phyloP scores from a whole-genome alignment of 2,888 invertebrate genomes.

The Diarsia mendica region DNA sequence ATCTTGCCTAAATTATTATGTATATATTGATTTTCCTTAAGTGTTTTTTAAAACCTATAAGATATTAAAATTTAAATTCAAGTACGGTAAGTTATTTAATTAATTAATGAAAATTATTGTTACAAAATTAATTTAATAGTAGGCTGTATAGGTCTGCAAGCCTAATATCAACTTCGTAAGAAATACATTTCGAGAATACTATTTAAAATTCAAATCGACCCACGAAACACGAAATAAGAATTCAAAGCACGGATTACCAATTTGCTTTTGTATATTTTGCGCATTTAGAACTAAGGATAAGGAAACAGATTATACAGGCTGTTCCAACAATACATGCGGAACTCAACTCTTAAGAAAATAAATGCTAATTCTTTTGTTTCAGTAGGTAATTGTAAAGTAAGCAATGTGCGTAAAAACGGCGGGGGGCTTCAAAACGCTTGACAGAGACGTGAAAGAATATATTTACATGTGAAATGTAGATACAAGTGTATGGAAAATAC shows the following conservation, averaged over 20 bases:
- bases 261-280: conserved; percentile 39
- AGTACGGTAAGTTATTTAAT: too few relatives aligned
- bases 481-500: conserved; percentile 1
- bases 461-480: conserved; percentile 40
- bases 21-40: too few relatives aligned
- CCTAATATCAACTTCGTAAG: too few relatives aligned
- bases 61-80: too few relatives aligned
- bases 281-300: conserved; percentile 24
- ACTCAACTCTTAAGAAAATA: conserved; percentile 32
- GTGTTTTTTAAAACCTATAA: too few relatives aligned
- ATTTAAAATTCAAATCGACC: conserved; percentile 8
- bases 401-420: conserved; percentile 52
- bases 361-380: conserved; percentile 56
- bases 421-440: conserved; percentile 43
- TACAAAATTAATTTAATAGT: too few relatives aligned
- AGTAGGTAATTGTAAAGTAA: conserved; percentile 59
- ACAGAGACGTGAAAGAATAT: conserved; percentile 58
- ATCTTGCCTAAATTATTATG: neutral
- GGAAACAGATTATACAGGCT: conserved; percentile 34
- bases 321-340: conserved; percentile 39
- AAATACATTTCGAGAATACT: conserved; percentile 4
- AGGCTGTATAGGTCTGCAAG: too few relatives aligned
- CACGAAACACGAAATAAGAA: conserved; percentile 20
- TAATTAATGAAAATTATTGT: too few relatives aligned
- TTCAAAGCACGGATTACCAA: conserved; percentile 26